A percentile compares a stretch with the other conserved stretches of the same genome.
Conservation (phyloP, 2,888 invertebrate genomes). For the Phengaris arion region DNA sequence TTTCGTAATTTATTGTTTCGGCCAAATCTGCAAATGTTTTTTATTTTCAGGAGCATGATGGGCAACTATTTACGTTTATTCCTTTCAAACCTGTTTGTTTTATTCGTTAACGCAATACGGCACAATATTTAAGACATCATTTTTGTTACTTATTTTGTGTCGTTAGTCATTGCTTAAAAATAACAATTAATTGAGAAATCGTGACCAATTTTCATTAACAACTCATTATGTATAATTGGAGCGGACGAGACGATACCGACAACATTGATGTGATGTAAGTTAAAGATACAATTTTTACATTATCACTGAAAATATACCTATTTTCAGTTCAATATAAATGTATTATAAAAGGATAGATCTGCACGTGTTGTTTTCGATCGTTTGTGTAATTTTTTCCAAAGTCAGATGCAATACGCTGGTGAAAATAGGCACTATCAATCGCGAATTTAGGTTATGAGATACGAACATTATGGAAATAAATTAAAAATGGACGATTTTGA, state of each 20-base stretch:
- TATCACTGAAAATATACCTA: too few species aligned
- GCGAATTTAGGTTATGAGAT: too few species aligned
- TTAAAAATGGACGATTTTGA: too few species aligned
- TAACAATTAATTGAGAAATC: conserved; percentile 34
- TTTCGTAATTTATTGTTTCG: not conserved
- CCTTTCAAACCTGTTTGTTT: not conserved
- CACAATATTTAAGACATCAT: not conserved
- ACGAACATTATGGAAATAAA: too few species aligned
- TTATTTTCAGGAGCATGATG: not conserved
- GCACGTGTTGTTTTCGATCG: too few species aligned
- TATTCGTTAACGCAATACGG: not conserved
- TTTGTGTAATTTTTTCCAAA: too few species aligned
- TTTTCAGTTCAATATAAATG: too few species aligned
- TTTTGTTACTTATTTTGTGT: not conserved
- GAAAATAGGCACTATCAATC: too few species aligned
- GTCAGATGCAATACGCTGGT: too few species aligned
- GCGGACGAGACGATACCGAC: conserved; percentile 34
- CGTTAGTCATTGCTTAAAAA: conserved; percentile 33
- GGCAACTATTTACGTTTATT: not conserved
- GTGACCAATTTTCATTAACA: conserved; percentile 37
- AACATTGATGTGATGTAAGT: conserved; percentile 14
- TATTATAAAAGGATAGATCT: too few species aligned
- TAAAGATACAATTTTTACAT: not conserved
- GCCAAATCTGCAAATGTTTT: not conserved
- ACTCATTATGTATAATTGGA: conserved; percentile 39